A percentile compares a stretch with the other conserved stretches of the same genome.
These are phyloP conservation scores for Epirrhoe alternata DNA, from an alignment of 2,888 invertebrate species.

Conservation along the genomic window DNA sequence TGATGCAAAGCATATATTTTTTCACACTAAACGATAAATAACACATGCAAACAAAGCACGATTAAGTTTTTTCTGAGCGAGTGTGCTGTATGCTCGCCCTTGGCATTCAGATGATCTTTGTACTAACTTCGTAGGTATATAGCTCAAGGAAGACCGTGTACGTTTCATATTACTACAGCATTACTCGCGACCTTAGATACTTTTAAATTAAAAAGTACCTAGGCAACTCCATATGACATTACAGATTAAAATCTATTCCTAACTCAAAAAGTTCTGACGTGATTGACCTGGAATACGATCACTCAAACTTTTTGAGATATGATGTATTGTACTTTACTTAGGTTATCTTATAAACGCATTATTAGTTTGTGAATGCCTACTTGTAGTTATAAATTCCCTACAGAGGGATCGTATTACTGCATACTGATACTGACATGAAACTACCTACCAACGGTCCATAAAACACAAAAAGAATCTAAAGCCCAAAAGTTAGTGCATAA, in stretches of 20 bases:
- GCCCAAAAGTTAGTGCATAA: constrained; percentile 9
- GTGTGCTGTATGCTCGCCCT: constrained; percentile 23
- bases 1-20: background rate
- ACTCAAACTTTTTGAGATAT: too few species aligned
- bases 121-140: constrained; percentile 8
- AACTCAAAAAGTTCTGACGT: too few species aligned
- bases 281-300: too few species aligned
- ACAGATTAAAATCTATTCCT: too few species aligned
- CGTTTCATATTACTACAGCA: constrained; percentile 4
- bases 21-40: background rate
- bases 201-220: background rate
- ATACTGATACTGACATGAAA: too few species aligned
- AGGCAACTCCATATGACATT: too few species aligned
- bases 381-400: too few species aligned
- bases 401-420: background rate
- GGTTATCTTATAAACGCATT: too few species aligned
- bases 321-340: too few species aligned
- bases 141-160: constrained; percentile 24
- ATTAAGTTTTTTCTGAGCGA: constrained; percentile 17
- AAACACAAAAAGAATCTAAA: background rate
- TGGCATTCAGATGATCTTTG: constrained; percentile 30
- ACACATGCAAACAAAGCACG: constrained; percentile 18
- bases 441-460: background rate
- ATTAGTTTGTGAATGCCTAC: too few species aligned
- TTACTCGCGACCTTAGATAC: background rate